Evolutionary conservation across 2,888 invertebrate genomes (phyloP).

Genomic region (Dysmachus trigonus): DNA sequence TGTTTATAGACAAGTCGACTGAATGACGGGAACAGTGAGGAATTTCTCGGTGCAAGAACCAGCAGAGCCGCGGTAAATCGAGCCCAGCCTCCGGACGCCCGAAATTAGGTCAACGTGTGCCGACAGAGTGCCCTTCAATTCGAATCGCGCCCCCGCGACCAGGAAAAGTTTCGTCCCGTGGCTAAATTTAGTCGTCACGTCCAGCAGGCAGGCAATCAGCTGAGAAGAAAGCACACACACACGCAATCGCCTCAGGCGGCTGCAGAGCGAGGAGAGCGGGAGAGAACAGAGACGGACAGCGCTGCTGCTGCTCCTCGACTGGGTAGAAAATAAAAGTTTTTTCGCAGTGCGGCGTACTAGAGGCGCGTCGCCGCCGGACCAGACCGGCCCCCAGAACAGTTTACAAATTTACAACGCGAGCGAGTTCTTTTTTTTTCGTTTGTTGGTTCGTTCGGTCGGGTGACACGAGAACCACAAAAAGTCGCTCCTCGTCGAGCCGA

Average conservation of each 20-base stretch:
- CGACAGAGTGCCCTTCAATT: not conserved
- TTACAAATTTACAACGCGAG: conserved; percentile 5
- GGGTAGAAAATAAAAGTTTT: conserved; percentile 2
- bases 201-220: not conserved
- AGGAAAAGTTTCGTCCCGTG: not conserved
- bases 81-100: not conserved
- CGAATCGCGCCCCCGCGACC: not conserved
- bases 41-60: not conserved
- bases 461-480: not conserved
- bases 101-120: not conserved
- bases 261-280: not conserved
- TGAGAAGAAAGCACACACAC: not conserved
- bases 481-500: not conserved
- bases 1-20: not conserved
- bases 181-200: not conserved
- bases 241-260: too few relatives aligned
- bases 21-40: not conserved
- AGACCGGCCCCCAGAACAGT: not conserved
- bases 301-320: not conserved
- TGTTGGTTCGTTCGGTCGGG: not conserved
- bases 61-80: not conserved
- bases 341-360: not conserved
- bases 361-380: not conserved
- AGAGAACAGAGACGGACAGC: not conserved
- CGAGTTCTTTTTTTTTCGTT: not conserved